Base-by-base conservation (phyloP, 2,113 vertebrate species). In the Callithrix jacchus region DNA sequence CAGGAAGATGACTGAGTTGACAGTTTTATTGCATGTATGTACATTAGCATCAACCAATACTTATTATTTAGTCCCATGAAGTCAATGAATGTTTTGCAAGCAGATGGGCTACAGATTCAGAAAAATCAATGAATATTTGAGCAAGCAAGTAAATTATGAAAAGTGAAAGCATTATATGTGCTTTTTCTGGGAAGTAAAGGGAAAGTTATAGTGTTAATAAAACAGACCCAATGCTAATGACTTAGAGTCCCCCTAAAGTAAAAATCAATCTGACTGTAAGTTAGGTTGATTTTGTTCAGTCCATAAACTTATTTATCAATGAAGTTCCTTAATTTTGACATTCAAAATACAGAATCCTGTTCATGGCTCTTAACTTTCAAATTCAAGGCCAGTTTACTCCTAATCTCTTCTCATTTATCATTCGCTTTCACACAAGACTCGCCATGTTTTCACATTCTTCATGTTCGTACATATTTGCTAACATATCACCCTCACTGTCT, bases 71-170 rank as follows among this genome's bases (percentile, higher is more conserved):
- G 88, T 93, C 45, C 80, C 92, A 94, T 93, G 94, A 95, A 97
- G 95, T 97, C 94, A 94, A 73, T 96, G 97, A 93, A 91, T 87
- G 61, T 95, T 97, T 97, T 94, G 89, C 85, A 96, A 96, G 95
- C 71, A 96, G 84, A 94, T 97, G 93, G 80, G 76, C 95, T 96
- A 96, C 91, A 90, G 93, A 97, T 93, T 95, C 91, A 95, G 80
- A 96, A 94, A 96, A 97, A 97, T 98, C 98, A 97, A 96, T 98
- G 96, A 73, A 89, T 96, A 94, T 97, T 91, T 96, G 96, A 96
- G 97, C 95, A 96, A 97, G 94, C 76, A 81, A 94, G 91, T 93
- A 94, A 97, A 93, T 96, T 93, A 94, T 95, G 83, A 94, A 97
- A 80, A 97, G 83, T 83, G 94, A 93, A 97, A 87, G 83, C 95